Evolutionary conservation across 1,140 invertebrate species (phyloP).

Genomic region (Mycetomoellerius zeteki): DNA sequence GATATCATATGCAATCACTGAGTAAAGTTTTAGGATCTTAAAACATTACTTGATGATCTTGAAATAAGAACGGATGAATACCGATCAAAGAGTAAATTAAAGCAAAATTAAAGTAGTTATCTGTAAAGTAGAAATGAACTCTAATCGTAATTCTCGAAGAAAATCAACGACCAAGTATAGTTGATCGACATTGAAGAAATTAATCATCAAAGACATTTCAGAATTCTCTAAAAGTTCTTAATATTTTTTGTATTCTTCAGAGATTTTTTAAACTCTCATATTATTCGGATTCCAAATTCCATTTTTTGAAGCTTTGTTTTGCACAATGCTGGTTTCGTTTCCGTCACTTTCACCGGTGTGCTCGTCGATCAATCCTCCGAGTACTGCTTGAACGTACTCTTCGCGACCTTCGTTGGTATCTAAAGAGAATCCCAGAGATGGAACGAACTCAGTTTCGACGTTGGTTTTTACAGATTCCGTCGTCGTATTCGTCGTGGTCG

Average conservation of each 20-base stretch:
- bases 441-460: conserved; percentile 82
- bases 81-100: no score
- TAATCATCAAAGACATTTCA: background rate
- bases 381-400: conserved; percentile 81
- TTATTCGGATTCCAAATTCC: conserved; percentile 22
- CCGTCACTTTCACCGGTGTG: background rate
- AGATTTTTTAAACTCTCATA: background rate
- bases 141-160: conserved; percentile 18
- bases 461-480: conserved; percentile 65
- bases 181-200: conserved; percentile 12
- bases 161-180: background rate
- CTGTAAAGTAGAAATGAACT: no score
- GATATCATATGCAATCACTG: no score
- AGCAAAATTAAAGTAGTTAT: no score
- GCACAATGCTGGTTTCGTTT: background rate
- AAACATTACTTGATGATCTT: no score
- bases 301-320: background rate
- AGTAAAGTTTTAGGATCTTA: no score
- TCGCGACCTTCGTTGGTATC: conserved; percentile 79
- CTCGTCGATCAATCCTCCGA: conserved; percentile 79
- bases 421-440: conserved; percentile 83
- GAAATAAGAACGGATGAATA: no score
- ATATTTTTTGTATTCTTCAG: background rate
- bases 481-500: background rate
- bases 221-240: background rate